phyloP scores from a whole-genome alignment of 2,113 vertebrate species.

The Zosterops pallidus region DNA sequence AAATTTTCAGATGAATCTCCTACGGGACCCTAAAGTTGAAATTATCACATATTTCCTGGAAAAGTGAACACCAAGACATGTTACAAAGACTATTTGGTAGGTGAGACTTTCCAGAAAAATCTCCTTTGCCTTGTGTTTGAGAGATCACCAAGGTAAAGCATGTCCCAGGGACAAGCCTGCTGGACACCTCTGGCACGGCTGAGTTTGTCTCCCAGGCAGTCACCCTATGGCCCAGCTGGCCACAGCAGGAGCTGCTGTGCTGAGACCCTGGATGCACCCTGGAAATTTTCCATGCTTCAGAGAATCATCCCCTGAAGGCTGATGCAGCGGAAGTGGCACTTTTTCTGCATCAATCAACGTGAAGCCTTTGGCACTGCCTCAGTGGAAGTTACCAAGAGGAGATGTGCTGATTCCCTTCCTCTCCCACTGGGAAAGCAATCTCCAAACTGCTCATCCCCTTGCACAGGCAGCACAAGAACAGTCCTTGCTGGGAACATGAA shows the following conservation, averaged over 20 bases:
- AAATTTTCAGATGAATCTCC: background rate
- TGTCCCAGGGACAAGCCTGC: background rate
- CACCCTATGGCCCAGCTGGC: fast-evolving
- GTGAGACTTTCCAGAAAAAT: background rate
- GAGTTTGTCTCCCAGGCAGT: background rate
- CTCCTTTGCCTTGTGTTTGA: background rate
- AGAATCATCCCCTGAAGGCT: fast-evolving
- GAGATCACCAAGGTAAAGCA: background rate
- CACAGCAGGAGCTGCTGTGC: background rate
- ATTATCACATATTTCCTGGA: background rate
- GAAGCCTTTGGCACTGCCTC: background rate
- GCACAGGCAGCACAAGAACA: fast-evolving
- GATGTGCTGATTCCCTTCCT: background rate
- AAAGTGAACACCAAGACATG: background rate
- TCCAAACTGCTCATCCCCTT: background rate
- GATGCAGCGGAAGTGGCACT: background rate
- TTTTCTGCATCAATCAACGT: background rate
- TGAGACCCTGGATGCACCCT: background rate
- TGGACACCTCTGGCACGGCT: background rate
- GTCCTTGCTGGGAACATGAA: background rate
- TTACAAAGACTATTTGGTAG: background rate
- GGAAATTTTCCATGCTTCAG: background rate
- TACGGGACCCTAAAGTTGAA: background rate
- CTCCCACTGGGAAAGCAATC: background rate
- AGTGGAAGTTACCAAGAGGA: background rate